phyloP scores from a whole-genome alignment of 2,888 invertebrate genomes.

The Noctua comes region DNA sequence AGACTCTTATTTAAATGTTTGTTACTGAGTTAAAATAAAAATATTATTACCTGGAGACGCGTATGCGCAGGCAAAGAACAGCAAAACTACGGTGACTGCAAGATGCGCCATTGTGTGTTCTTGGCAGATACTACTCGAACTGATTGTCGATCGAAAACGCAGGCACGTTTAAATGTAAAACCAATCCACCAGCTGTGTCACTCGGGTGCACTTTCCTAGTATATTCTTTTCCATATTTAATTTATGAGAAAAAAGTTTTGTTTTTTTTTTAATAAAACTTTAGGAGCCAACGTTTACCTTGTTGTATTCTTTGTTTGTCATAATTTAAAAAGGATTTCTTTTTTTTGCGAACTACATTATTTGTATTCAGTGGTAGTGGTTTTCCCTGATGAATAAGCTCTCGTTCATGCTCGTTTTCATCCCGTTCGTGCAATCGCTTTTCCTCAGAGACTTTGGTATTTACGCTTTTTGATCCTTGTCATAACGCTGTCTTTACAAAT shows the following conservation, averaged over 20 bases:
- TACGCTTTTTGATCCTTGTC: too few species aligned
- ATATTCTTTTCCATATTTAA: not conserved
- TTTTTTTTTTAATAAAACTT: not conserved
- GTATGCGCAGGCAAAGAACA: slow-evolving; percentile 13
- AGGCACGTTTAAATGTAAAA: slow-evolving; percentile 17
- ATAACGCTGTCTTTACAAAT: too few species aligned
- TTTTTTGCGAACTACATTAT: not conserved
- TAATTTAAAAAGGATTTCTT: not conserved
- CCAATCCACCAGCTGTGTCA: not conserved
- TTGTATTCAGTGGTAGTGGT: not conserved
- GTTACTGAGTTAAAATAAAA: not conserved
- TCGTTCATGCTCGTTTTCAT: too few species aligned
- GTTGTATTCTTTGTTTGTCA: not conserved
- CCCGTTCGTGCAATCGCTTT: too few species aligned
- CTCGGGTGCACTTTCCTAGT: slow-evolving; percentile 11
- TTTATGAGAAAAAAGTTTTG: not conserved
- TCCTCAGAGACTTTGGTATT: too few species aligned
- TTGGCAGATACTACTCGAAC: slow-evolving; percentile 3
- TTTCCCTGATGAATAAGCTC: not conserved
- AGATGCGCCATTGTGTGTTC: slow-evolving; percentile 17
- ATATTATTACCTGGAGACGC: slow-evolving; percentile 30
- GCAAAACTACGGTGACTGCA: slow-evolving; percentile 1
- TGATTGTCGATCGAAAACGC: not conserved
- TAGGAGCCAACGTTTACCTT: not conserved
- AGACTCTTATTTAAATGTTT: not conserved